These are phyloP conservation scores for Amblyopsis rosae DNA, from an alignment of 2,113 vertebrate species.

Conservation along the genomic window DNA sequence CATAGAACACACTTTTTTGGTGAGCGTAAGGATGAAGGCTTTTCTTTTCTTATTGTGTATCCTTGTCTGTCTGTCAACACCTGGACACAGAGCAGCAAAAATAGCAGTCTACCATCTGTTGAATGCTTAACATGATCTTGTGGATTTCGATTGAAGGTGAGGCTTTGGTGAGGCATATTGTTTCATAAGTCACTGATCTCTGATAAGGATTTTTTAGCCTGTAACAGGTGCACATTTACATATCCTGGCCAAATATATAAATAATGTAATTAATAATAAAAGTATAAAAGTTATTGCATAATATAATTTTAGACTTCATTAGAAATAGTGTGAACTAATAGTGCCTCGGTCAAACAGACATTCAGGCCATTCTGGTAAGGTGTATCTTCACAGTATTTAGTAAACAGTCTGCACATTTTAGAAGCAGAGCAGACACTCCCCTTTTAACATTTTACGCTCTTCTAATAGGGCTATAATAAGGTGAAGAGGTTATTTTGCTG, in stretches of 20 bases:
- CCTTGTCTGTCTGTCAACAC: slow-evolving; percentile 11
- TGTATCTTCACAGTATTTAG: slow-evolving; percentile 26
- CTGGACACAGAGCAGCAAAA: slow-evolving; percentile 6
- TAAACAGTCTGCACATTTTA: slow-evolving; percentile 47
- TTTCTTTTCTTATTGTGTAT: background rate
- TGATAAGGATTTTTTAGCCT: background rate
- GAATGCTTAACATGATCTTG: slow-evolving; percentile 25
- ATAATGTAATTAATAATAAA: no score
- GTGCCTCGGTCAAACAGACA: background rate
- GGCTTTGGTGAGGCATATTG: slow-evolving; percentile 23
- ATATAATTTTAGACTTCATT: no score
- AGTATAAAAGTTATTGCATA: no score
- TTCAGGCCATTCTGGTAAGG: slow-evolving; percentile 4
- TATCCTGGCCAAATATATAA: no score
- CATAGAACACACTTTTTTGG: no score
- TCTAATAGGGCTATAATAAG: slow-evolving; percentile 9
- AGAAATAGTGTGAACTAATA: background rate
- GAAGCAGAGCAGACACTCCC: slow-evolving; percentile 30
- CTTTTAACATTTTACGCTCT: slow-evolving; percentile 21
- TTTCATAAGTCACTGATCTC: slow-evolving; percentile 31
- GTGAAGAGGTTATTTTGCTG: background rate
- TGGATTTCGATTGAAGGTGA: background rate
- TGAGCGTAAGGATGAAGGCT: background rate
- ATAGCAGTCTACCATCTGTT: slow-evolving; percentile 49
- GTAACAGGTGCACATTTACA: no score